Evolutionary conservation across 2,797 vertebrate species (phyloP), one percentile per base, ranked within the genome.

Genomic region (Crocodylus rhombifer): DNA sequence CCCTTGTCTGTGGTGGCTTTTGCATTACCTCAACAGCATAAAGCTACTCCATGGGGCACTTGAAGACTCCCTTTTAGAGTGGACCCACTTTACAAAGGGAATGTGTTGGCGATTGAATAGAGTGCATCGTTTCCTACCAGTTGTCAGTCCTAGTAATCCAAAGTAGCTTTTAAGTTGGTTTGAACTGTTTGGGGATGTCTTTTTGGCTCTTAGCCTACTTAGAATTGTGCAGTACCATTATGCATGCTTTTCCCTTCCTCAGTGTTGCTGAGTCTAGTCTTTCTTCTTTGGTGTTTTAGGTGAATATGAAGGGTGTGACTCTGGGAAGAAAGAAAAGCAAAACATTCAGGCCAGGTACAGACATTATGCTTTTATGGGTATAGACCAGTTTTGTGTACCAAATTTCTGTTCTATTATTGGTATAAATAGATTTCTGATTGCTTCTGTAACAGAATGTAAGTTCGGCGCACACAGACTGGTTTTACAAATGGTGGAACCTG

Each of bases 21-120:
- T 78, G 9, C 5, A 4, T 3, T 42, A 2, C 23, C 16, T 67
- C 26, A 21, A 14, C 67, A 71, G 61, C 0, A 0, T 20, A 69
- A 15, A 82, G 14, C 8, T 16, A 14, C 28, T 6, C 23, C 23
- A 4, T 17, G 23, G 67, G 14, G 7, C 33, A 73, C 13, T 14
- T 42, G 21, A 73, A 18, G 36, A 51, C 25, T 42, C 42, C 36
- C 26, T 69, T 33, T 73, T 13, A 51, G 69, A 51, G 42, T 51
- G 42, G 42, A 51, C 42, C 42, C 42, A 51, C 42, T 51, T 42
- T 25, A 25, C 69, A 73, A 73, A 51, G 69, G 20, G 69, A 14
- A 21, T 26, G 42, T 73, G 36, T 73, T 73, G 36, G 14, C 21
- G 36, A 23, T 36, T 16, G 36, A 51, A 23, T 51, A 14, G 36